These are phyloP conservation scores for Gallinago undulata DNA, from an alignment of 2,113 vertebrate genomes.

Conservation along the genomic window DNA sequence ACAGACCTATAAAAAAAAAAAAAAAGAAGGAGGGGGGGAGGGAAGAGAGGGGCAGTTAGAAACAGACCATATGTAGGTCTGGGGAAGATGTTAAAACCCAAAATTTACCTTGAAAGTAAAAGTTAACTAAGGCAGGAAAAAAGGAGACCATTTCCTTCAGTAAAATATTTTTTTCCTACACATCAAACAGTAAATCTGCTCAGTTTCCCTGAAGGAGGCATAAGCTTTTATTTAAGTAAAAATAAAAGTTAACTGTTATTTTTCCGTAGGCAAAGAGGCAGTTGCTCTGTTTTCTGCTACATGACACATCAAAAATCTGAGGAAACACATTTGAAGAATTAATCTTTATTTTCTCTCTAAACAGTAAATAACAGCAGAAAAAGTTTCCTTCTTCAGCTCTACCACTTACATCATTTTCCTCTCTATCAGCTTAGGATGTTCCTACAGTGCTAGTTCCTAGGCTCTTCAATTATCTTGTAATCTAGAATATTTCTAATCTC, in stretches of 20 bases:
- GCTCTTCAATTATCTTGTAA: constrained; percentile 46
- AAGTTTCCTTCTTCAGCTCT: not conserved
- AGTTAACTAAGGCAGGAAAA: not conserved
- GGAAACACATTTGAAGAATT: not conserved
- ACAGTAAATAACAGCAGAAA: not conserved
- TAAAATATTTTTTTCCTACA: not conserved
- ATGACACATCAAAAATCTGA: not conserved
- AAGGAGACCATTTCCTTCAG: not conserved
- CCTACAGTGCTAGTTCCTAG: not conserved
- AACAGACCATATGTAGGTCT: accelerated
- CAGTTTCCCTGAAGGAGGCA: not conserved
- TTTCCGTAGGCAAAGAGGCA: not conserved
- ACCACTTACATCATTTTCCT: not conserved
- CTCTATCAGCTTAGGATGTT: not conserved
- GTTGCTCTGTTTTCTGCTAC: not conserved
- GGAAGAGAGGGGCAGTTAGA: not conserved
- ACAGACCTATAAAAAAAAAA: not conserved
- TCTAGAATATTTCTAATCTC: constrained; percentile 49
- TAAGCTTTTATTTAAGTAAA: not conserved
- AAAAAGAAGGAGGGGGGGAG: accelerated
- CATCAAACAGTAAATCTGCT: not conserved
- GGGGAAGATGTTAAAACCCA: not conserved
- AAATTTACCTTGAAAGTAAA: not conserved
- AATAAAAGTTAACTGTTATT: not conserved
- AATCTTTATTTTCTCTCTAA: not conserved